phyloP scores from a whole-genome alignment of 2,888 invertebrate species.

The Julus scandinavius region DNA sequence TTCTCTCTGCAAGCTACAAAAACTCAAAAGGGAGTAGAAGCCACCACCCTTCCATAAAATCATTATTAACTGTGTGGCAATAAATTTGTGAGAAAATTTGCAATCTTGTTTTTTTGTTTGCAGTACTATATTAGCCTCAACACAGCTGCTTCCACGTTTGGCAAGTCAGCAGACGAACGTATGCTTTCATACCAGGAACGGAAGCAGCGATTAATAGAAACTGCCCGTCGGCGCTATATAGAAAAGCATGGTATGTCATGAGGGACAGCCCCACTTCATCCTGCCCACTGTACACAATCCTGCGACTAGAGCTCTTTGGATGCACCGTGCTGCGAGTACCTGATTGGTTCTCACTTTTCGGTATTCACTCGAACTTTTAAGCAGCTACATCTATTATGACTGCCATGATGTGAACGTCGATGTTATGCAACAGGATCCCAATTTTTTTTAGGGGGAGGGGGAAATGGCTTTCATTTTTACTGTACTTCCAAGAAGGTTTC shows the following conservation, averaged over 20 bases:
- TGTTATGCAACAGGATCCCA: not conserved
- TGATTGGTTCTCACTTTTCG: not conserved
- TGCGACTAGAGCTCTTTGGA: not conserved
- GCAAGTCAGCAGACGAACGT: slow-evolving; percentile 70
- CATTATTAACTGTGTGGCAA: no score
- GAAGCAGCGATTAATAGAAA: slow-evolving; percentile 81
- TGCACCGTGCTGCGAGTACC: not conserved
- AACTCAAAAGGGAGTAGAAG: no score
- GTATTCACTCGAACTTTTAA: not conserved
- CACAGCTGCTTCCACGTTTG: slow-evolving; percentile 66
- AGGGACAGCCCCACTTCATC: not conserved
- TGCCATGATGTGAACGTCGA: no score
- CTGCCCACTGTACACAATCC: not conserved
- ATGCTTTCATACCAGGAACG: slow-evolving; percentile 81
- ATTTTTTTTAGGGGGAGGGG: not conserved
- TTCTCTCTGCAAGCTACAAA: no score
- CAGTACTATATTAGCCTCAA: slow-evolving; percentile 59
- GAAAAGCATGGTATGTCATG: slow-evolving; percentile 72
- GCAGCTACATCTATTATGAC: not conserved
- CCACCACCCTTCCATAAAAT: no score
- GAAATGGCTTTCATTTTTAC: not conserved
- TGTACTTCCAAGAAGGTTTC: not conserved
- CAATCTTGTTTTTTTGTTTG: not conserved
- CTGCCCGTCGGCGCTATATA: slow-evolving; percentile 80
- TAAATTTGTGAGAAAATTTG: no score